Base-by-base conservation (phyloP, 2,797 vertebrate species). In the Paedocypris micromegethes region DNA sequence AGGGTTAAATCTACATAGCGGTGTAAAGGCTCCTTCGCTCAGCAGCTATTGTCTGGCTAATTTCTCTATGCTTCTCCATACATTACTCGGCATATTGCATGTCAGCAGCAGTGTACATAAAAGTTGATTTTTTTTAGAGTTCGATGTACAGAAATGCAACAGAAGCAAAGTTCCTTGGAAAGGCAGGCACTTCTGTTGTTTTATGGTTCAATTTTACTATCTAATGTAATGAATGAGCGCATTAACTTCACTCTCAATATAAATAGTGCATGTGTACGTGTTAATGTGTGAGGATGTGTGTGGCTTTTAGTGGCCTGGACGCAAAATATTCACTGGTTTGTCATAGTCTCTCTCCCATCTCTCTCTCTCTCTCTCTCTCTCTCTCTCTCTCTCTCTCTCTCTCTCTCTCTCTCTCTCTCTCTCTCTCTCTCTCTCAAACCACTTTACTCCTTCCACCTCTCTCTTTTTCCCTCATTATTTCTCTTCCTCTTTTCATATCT, bases 181-280 rank as follows among this genome's bases (percentile, higher is more conserved):
- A 80, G 79, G 79, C 73, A 75, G 83, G 83, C 83, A 80, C 77
- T 86, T 81, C 78, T 79, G 49, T 78, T 83, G 78, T 80, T 88
- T 87, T 88, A 85, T 82, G 79, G 83, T 78, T 81, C 79, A 76
- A 83, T 86, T 86, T 85, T 78, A 81, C 79, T 82, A 83, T 84
- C 80, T 78, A 70, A 70, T 75, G 79, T 82, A 87, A 87, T 82
- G 80, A 84, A 89, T 82, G 79, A 85, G 80, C 81, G 74, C 83
- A 87, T 86, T 86, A 85, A 77, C 70, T 73, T 54, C 65, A 73
- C 75, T 67, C 50, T 52, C 74, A 70, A 40, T 72, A 75, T 79
- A 79, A 79, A 79, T 79, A 79, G 63, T 77, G 78, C 70, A 75
- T 77, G 75, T 63, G 68, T 72, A 73, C 74, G 75, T 75, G 75